These are phyloP conservation scores for Acrocera orbiculus DNA, from an alignment of 2,888 invertebrate genomes.

Conservation along the genomic window DNA sequence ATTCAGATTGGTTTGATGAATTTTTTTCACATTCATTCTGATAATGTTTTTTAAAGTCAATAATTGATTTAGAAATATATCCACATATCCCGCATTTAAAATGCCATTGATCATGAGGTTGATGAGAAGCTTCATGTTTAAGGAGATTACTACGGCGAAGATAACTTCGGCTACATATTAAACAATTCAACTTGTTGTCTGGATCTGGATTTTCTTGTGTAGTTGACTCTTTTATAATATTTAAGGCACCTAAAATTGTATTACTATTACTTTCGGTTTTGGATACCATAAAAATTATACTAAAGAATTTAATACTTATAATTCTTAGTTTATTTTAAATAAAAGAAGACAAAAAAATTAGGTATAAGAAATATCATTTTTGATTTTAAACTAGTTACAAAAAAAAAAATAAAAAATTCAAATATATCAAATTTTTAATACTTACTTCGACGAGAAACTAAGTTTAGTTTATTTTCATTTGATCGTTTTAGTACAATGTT, in stretches of 20 bases:
- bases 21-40: conserved; percentile 8
- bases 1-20: conserved; percentile 1
- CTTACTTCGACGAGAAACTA: too few relatives aligned
- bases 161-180: conserved; percentile 9
- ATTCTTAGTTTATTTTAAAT: too few relatives aligned
- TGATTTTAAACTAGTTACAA: too few relatives aligned
- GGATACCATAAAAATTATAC: too few relatives aligned
- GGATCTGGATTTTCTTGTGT: too few relatives aligned
- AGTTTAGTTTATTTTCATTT: too few relatives aligned
- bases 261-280: too few relatives aligned
- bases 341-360: too few relatives aligned
- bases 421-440: too few relatives aligned
- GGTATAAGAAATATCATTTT: too few relatives aligned
- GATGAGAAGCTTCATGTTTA: conserved; percentile 8
- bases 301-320: too few relatives aligned
- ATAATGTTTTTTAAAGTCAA: conserved; percentile 12
- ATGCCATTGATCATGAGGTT: conserved; percentile 10
- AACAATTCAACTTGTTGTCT: conserved; percentile 8
- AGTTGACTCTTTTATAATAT: not conserved
- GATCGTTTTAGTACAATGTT: too few relatives aligned
- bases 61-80: conserved; percentile 11
- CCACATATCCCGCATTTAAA: conserved; percentile 15
- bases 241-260: not conserved
- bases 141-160: conserved; percentile 6
- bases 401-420: not conserved